phyloP scores from a whole-genome alignment of 2,888 invertebrate species.

The Blastobasis lacticolella region DNA sequence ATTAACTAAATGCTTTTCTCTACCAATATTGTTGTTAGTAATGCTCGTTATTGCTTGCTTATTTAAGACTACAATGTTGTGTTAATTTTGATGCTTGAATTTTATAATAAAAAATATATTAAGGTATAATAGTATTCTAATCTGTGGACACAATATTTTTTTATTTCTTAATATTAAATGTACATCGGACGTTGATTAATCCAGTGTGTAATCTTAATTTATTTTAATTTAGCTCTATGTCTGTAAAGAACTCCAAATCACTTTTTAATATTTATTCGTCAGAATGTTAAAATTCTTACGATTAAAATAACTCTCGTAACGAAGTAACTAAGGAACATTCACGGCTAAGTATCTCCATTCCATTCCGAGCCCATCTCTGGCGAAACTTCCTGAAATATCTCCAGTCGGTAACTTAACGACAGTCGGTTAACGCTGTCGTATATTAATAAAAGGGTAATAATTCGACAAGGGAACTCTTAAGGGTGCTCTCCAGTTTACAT shows the following conservation, averaged over 20 bases:
- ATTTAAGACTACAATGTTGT: no score
- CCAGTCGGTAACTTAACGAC: constrained; percentile 13
- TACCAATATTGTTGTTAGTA: no score
- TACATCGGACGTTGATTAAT: no score
- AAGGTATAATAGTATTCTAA: no score
- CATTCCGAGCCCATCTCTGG: not conserved
- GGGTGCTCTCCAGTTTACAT: constrained; percentile 7
- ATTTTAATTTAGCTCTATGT: not conserved
- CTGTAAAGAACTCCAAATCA: not conserved
- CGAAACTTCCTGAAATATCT: constrained; percentile 2
- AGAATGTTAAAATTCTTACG: not conserved
- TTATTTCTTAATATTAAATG: no score
- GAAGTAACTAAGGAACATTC: no score
- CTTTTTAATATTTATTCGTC: not conserved
- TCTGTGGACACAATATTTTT: no score
- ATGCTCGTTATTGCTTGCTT: no score
- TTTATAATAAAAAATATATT: no score
- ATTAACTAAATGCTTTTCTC: no score
- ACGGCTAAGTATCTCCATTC: not conserved
- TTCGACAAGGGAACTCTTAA: constrained; percentile 12
- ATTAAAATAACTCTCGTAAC: not conserved
- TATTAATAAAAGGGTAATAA: constrained; percentile 20
- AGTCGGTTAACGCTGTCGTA: constrained; percentile 16
- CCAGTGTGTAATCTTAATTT: not conserved
- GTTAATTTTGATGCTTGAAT: no score